phyloP scores from a whole-genome alignment of 2,888 invertebrate species.

The Thalpophila matura region DNA sequence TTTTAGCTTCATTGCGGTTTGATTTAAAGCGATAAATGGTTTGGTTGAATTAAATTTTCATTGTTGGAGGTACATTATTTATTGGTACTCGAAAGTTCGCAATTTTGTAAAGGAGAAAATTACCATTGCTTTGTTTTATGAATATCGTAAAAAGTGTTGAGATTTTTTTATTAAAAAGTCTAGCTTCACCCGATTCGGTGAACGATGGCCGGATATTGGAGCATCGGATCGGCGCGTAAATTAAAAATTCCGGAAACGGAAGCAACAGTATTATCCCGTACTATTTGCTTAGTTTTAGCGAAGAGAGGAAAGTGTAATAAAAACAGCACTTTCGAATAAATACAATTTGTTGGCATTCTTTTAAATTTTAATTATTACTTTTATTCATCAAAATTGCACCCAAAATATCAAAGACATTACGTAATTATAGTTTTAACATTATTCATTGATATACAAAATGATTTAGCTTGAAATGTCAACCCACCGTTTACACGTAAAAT shows the following conservation, averaged over 20 bases:
- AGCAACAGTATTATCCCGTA: slow-evolving; percentile 60
- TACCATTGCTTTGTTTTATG: slow-evolving; percentile 59
- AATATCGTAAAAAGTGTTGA: slow-evolving; percentile 52
- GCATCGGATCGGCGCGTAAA: slow-evolving; percentile 72
- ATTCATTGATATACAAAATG: not conserved
- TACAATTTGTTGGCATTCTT: not conserved
- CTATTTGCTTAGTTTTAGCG: slow-evolving; percentile 64
- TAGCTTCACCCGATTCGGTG: slow-evolving; percentile 55
- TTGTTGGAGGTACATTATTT: slow-evolving; percentile 2
- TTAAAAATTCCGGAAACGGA: slow-evolving; percentile 76
- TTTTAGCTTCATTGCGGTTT: slow-evolving; percentile 13
- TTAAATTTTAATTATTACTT: not conserved
- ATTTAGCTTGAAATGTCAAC: slow-evolving; percentile 7
- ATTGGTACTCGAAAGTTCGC: not conserved
- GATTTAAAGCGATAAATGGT: slow-evolving; percentile 18
- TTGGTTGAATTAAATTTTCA: not conserved
- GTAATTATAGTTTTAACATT: not conserved
- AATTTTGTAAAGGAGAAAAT: slow-evolving; percentile 36
- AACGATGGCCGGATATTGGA: slow-evolving; percentile 76
- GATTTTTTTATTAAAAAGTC: slow-evolving; percentile 53
- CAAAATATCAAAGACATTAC: not conserved
- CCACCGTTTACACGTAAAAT: slow-evolving; percentile 17
- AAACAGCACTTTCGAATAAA: slow-evolving; percentile 13
- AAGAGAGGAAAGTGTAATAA: slow-evolving; percentile 38
- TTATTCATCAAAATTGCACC: not conserved